Evolutionary conservation across 2,888 invertebrate genomes (phyloP), one percentile per base, ranked within the genome.

Genomic region (Pollenia angustigena): DNA sequence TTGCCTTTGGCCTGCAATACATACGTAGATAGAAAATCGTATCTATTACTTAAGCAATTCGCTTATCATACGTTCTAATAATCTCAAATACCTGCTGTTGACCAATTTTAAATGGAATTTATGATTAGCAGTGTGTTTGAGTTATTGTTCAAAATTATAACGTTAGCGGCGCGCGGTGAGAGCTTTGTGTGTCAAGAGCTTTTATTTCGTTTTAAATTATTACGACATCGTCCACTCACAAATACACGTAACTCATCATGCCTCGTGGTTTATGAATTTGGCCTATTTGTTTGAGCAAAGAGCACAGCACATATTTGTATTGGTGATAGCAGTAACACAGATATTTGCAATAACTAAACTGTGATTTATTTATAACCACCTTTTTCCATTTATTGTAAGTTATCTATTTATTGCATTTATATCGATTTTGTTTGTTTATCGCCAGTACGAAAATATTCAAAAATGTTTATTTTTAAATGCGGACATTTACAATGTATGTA

Each of bases 331-430:
- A 12, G 4, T 18, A 18, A 64, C 46, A 16, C 11, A 46, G 16
- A 12, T 44, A 44, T 46, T 44, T 18, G 12, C 4, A 32, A 4
- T 32, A n/a, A 14, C 40, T 44, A 18, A 56, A 71, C 18, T 54
- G 14, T 56, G 54, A 68, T 68, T 48, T 56, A 68, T 68, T 78
- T 48, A 68, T 54, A 54, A 66, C 44, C 18, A 76, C 18, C 6
- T 44, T 71, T 56, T 56, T 46, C 4, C 44, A 4, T 44, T 23
- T 46, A 10, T 66, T 66, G 32, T 32, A 6, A 32, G 16, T 56
- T 44, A 56, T 71, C 56, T 64, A 18, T 23, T 58, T 50, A 46
- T 78, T 68, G 76, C 56, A 78, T 54, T 78, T 58, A 48, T 68
- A 68, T 76, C 46, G 76, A 76, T 76, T 69, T 1, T 56, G 46